Percentiles rank a stretch among this genome's conserved stretches.
These are phyloP conservation scores for Chaunax sp. DNA, from an alignment of 2,797 vertebrate genomes.

Conservation along the genomic window DNA sequence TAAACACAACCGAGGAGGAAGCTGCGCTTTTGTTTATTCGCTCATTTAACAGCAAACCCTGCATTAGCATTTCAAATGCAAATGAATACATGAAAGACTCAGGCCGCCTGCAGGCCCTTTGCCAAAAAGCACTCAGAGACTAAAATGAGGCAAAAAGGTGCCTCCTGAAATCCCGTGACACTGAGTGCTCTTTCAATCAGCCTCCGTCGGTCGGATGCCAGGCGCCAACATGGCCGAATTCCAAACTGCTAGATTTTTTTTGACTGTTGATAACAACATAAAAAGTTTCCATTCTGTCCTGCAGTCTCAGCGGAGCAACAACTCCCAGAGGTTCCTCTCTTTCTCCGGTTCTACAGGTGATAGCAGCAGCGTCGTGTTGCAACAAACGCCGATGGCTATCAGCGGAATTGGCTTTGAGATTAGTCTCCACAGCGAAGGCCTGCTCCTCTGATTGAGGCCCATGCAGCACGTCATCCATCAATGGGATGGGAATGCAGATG, in stretches of 20 bases:
- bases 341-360: slow-evolving; percentile 57
- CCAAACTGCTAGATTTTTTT: slow-evolving; percentile 65
- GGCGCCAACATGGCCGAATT: slow-evolving; percentile 45
- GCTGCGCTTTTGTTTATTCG: slow-evolving; percentile 16
- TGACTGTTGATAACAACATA: slow-evolving; percentile 41
- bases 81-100: slow-evolving; percentile 11
- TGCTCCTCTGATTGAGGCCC: slow-evolving; percentile 65
- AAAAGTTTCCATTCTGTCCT: slow-evolving; percentile 25
- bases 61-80: slow-evolving; percentile 34
- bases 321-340: slow-evolving; percentile 9
- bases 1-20: neutral
- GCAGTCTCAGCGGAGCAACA: slow-evolving; percentile 26
- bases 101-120: slow-evolving; percentile 17
- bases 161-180: slow-evolving; percentile 40
- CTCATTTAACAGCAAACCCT: slow-evolving; percentile 15
- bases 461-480: slow-evolving; percentile 72
- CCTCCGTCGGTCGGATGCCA: slow-evolving; percentile 7
- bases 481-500: slow-evolving; percentile 50
- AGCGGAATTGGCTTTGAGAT: slow-evolving; percentile 79
- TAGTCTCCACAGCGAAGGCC: slow-evolving; percentile 57
- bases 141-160: slow-evolving; percentile 46
- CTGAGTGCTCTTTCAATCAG: slow-evolving; percentile 59
- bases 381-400: slow-evolving; percentile 75
- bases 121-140: slow-evolving; percentile 20
- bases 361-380: slow-evolving; percentile 57